Percentiles rank a stretch among this genome's conserved stretches.
Conservation (phyloP, 2,888 invertebrate species). For the Fragum fragum region DNA sequence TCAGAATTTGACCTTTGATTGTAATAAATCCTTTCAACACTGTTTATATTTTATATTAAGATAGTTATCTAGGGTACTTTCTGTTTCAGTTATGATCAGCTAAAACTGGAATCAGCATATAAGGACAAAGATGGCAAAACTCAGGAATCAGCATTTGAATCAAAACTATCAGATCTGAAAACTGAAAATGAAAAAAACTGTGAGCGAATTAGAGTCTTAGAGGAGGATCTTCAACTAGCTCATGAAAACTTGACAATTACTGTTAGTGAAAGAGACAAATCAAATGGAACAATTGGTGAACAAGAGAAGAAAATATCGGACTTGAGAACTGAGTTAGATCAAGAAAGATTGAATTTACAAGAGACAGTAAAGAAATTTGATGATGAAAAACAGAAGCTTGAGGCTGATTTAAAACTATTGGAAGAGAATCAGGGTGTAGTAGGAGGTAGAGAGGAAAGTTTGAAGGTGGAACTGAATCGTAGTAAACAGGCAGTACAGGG, state of each 20-base stretch:
- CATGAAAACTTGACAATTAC: slow-evolving; percentile 56
- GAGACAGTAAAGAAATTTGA: slow-evolving; percentile 19
- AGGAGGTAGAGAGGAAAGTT: slow-evolving; percentile 37
- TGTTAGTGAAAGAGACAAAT: slow-evolving; percentile 39
- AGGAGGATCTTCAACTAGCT: slow-evolving; percentile 51
- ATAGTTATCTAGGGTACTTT: too few relatives aligned
- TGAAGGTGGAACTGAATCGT: slow-evolving; percentile 21
- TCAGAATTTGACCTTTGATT: too few relatives aligned
- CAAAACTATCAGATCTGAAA: slow-evolving; percentile 56
- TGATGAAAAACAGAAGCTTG: slow-evolving; percentile 38
- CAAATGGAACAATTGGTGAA: background rate
- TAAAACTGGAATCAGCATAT: slow-evolving; percentile 70
- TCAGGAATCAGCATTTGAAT: slow-evolving; percentile 64
- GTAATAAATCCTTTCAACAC: too few relatives aligned
- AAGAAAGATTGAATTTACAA: slow-evolving; percentile 13
- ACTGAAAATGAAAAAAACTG: slow-evolving; percentile 43
- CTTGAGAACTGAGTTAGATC: slow-evolving; percentile 43
- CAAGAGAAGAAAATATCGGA: slow-evolving; percentile 26
- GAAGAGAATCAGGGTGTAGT: slow-evolving; percentile 44
- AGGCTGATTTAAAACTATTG: slow-evolving; percentile 55
- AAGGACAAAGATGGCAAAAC: slow-evolving; percentile 68
- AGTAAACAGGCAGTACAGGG: slow-evolving; percentile 3
- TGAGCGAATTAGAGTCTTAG: slow-evolving; percentile 45
- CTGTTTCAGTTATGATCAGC: slow-evolving; percentile 74
- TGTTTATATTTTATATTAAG: too few relatives aligned